A percentile compares a stretch with the other conserved stretches of the same genome.
Conservation (phyloP, 2,113 vertebrate species). For the Nerophis lumbriciformis region DNA sequence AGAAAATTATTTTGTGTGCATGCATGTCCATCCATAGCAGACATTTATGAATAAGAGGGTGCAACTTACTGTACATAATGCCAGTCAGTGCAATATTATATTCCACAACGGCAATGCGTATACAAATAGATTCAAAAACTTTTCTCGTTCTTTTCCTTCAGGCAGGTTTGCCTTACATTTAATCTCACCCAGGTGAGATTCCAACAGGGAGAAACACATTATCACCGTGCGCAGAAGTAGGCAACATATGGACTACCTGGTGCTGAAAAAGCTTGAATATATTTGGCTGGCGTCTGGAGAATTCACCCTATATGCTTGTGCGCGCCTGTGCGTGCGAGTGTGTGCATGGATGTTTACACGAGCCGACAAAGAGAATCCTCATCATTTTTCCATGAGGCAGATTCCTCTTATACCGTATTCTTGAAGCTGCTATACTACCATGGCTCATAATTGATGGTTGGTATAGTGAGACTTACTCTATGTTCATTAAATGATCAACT, state of each 20-base stretch:
- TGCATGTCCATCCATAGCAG: conserved; percentile 10
- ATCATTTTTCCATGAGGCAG: conserved; percentile 5
- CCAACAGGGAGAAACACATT: conserved; percentile 45
- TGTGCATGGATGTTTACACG: conserved; percentile 7
- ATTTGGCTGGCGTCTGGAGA: conserved; percentile 30
- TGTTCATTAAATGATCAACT: conserved; percentile 38
- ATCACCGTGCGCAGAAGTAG: conserved; percentile 40
- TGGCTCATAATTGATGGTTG: conserved; percentile 28
- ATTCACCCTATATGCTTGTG: conserved; percentile 11
- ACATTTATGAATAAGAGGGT: conserved; percentile 21
- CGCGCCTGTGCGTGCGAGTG: conserved; percentile 5
- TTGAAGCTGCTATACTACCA: conserved; percentile 20
- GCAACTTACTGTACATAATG: conserved; percentile 20
- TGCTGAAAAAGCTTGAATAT: conserved; percentile 32
- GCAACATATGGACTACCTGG: conserved; percentile 46
- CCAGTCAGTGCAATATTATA: conserved; percentile 30
- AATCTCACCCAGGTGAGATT: conserved; percentile 47
- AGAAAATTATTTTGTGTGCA: too few species aligned
- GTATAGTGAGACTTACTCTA: conserved; percentile 19
- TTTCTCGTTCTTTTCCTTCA: conserved; percentile 3
- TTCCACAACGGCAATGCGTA: conserved; percentile 29
- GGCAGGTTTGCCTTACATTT: conserved; percentile 33
- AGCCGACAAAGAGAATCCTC: conserved; percentile 6
- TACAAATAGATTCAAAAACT: conserved; percentile 22
- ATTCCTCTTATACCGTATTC: conserved; percentile 20